These are phyloP conservation scores for Chloromyia formosa DNA, from an alignment of 2,888 invertebrate species.

Conservation along the genomic window DNA sequence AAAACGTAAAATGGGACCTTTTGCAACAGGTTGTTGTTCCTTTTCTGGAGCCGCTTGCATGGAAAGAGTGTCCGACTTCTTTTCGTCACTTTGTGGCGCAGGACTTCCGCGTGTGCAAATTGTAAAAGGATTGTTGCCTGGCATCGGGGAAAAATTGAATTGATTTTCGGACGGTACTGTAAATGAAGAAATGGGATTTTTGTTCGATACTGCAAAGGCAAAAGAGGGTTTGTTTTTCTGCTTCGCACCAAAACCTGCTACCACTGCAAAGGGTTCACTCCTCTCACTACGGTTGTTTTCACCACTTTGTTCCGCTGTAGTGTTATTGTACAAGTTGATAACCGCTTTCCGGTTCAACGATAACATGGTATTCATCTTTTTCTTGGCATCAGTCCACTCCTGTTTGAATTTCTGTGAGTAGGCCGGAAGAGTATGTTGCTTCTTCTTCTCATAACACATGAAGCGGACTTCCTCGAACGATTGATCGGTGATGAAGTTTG, in stretches of 20 bases:
- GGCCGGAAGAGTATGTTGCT: constrained; percentile 72
- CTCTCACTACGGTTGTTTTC: constrained; percentile 21
- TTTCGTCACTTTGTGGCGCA: constrained; percentile 37
- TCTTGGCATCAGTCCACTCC: constrained; percentile 66
- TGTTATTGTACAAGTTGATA: constrained; percentile 58
- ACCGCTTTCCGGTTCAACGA: constrained; percentile 57
- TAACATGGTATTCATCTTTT: constrained; percentile 67
- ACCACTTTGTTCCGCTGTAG: too few relatives aligned
- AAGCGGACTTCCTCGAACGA: constrained; percentile 83
- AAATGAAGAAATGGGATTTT: too few relatives aligned
- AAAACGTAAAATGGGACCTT: too few relatives aligned
- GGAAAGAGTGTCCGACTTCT: too few relatives aligned
- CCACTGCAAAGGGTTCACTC: constrained; percentile 48
- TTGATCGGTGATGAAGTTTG: constrained; percentile 76
- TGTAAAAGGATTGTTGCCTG: constrained; percentile 51
- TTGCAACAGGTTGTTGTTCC: too few relatives aligned
- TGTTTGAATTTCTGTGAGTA: constrained; percentile 69
- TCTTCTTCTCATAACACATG: constrained; percentile 77
- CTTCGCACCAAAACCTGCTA: constrained; percentile 25
- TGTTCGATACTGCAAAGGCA: too few relatives aligned
- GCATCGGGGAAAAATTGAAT: constrained; percentile 41
- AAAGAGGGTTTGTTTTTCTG: constrained; percentile 4
- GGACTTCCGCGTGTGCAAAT: constrained; percentile 3
- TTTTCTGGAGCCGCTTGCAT: too few relatives aligned
- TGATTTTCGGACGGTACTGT: too few relatives aligned